Evolutionary conservation across 2,797 vertebrate genomes (phyloP), one percentile per base, ranked within the genome.

Genomic region (Lagocephalus sceleratus): DNA sequence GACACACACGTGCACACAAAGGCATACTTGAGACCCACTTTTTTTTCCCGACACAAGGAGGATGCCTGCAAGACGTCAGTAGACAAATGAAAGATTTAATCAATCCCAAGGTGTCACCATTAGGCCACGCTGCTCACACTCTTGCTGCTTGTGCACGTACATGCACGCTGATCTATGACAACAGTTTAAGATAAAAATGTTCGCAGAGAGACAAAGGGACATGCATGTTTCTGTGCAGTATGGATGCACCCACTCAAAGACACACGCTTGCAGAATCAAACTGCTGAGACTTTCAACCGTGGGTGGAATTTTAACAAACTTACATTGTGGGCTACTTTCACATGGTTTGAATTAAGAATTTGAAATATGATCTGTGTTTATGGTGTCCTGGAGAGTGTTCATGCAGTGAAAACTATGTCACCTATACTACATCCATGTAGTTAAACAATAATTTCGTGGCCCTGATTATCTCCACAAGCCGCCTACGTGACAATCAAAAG

Each of bases 81-180:
- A 61, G 68, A 54, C 42, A 38, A 66, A 75, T 75, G 50, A 72
- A 73, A 80, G 73, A 79, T 59, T 71, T 68, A 72, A 72, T 83
- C 70, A 75, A 60, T 81, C 74, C 71, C 25, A 43, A 20, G 41
- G 39, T 58, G 51, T 66, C 25, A 20, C 77, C 60, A 78, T 76
- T 79, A 76, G 56, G 42, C 42, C 3, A 47, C 10, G 46, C 52
- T 42, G 58, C 73, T 35, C 32, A 35, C 32, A 35, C 32, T 35
- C 32, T 35, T 10, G 11, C 32, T 35, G 32, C 32, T n/a, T 25
- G 15, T 38, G 25, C 38, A 43, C 29, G n/a, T 5, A 29, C 16
- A 43, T n/a, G 35, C 15, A 23, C 32, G 49, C 41, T 14, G 32
- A 35, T 35, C 11, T 35, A 12, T 12, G 12, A 14, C 32, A 35